Conservation (phyloP, 2,888 invertebrate genomes). For the Nomada fabriciana region DNA sequence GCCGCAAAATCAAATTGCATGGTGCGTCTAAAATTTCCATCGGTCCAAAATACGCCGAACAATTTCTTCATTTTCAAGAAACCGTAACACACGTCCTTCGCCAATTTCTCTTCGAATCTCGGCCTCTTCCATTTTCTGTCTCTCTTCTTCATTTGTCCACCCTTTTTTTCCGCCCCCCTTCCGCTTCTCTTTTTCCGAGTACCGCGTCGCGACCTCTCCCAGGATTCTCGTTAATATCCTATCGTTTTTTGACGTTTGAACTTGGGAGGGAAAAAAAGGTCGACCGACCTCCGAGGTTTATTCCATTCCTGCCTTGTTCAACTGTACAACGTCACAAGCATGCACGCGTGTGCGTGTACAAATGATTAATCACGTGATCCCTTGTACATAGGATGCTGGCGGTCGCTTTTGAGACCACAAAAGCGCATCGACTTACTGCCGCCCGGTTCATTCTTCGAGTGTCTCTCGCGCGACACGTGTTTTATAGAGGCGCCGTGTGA, state of each 20-base stretch:
- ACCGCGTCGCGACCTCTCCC: constrained; percentile 12
- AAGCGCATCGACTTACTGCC: constrained; percentile 56
- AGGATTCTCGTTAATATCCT: constrained; percentile 3
- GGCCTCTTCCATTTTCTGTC: constrained; percentile 29
- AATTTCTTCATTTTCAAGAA: background rate
- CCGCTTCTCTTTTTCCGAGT: background rate
- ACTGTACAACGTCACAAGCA: background rate
- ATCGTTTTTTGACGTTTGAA: constrained; percentile 25
- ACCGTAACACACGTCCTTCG: too few relatives aligned
- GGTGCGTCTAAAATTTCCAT: background rate
- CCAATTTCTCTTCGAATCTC: constrained; percentile 10
- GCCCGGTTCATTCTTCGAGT: constrained; percentile 54
- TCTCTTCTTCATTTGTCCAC: background rate
- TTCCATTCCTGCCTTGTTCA: constrained; percentile 29
- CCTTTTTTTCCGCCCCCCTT: background rate
- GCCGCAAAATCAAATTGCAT: too few relatives aligned
- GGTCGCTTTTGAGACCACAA: constrained; percentile 64
- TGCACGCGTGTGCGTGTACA: background rate
- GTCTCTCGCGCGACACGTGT: constrained; percentile 40
- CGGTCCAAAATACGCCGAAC: too few relatives aligned
- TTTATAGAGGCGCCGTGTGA: background rate
- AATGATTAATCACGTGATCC: constrained; percentile 61
- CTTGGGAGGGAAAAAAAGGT: constrained; percentile 18
- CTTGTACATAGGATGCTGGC: constrained; percentile 55
- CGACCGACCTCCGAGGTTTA: constrained; percentile 36